Base-by-base conservation (phyloP, 1,140 invertebrate species). In the Bombus superbus region DNA sequence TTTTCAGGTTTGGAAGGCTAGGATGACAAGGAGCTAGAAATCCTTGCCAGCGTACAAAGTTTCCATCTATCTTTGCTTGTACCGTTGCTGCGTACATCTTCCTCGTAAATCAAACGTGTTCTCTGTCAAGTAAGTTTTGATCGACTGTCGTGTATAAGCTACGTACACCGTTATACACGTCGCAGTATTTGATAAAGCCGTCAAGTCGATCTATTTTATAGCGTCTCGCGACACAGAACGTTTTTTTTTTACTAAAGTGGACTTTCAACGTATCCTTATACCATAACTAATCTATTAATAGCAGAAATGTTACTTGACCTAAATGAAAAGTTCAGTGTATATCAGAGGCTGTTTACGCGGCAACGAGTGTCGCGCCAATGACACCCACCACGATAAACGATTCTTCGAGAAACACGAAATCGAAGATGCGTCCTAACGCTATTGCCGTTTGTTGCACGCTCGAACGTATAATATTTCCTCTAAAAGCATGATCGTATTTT, bases 401-500 rank as follows among this genome's bases (percentile, higher is more conserved):
- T 64, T 40, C 40, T 53, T 64, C 18, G 8, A 32, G 6, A 71
- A 80, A 59, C n/a, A 59, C 47, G 44, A 40, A 42, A 72, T 85
- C 79, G 72, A 79, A 73, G 22, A 28, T 32, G 62, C 62, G 47
- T 71, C 64, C 64, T 78, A 79, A 79, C 57, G 44, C 35, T 74
- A 44, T 85, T 81, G 22, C 28, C 44, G 47, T 53, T 53, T 53
- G 5, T 5, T 2, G 47, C 15, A 53, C 18, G 22, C 42, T 68
- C 42, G 42, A 47, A 25, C 32, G n/a, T n/a, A 28, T 28, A 15
- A 11, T 68, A 72, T 72, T 81, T 81, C 38, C 71, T 85, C 25
- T 38, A 25, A 73, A 81, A 85, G 66, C 59, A 85, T 22, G 18
- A 38, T 22, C 32, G 44, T 75, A 75, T 69, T 81, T 85, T 81